Conservation (phyloP, 2,113 vertebrate species). For the rat (Rattus norvegicus) region GRCr8 NC_086026.1:73289001-73289500, state of each 20-base stretch:
- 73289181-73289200: not conserved
- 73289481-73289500: not conserved
- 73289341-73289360: not conserved
- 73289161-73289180: not conserved
- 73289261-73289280: not conserved
- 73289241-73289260: not conserved
- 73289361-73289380: not conserved
- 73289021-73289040: not conserved
- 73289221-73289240: not conserved
- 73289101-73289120: not conserved
- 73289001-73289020: not conserved
- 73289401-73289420: not conserved
- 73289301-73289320: not conserved
- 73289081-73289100: conserved; percentile 35
- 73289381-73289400: not conserved
- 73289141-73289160: conserved; percentile 64
- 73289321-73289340: not conserved
- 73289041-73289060: not conserved
- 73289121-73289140: conserved; percentile 59
- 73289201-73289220: not conserved
- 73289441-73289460: not conserved
- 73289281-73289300: not conserved
- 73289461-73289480: not conserved
- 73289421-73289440: not conserved
- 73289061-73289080: not conserved